Conservation (phyloP, 2,797 vertebrate species). For the Diplodus sargus region DNA sequence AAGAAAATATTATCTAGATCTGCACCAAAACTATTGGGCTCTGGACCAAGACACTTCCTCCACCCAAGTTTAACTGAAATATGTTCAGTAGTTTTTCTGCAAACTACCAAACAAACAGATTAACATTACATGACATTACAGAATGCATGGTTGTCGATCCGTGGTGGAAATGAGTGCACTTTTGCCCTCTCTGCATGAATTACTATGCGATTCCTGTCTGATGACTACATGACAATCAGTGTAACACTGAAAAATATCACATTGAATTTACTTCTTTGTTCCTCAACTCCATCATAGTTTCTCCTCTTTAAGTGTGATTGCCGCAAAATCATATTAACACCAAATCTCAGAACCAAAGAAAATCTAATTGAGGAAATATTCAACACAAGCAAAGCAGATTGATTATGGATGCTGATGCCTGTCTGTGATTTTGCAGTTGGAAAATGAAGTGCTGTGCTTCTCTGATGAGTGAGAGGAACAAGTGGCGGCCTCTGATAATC, state of each 20-base stretch:
- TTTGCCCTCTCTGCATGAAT: too few relatives aligned
- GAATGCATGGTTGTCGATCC: too few relatives aligned
- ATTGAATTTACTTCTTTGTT: slow-evolving; percentile 20
- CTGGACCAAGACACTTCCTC: too few relatives aligned
- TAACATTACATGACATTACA: too few relatives aligned
- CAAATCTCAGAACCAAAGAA: slow-evolving; percentile 35
- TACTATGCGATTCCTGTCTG: background rate
- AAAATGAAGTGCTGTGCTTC: slow-evolving; percentile 35
- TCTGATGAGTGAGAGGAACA: slow-evolving; percentile 50
- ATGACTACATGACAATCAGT: slow-evolving; percentile 20
- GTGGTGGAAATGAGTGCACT: too few relatives aligned
- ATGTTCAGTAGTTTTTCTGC: too few relatives aligned
- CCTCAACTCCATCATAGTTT: background rate
- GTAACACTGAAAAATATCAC: background rate
- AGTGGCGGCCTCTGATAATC: slow-evolving; percentile 27
- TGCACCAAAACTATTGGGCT: too few relatives aligned
- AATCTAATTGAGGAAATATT: slow-evolving; percentile 39
- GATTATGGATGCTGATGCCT: slow-evolving; percentile 40
- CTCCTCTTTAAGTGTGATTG: slow-evolving; percentile 6
- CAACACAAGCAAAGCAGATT: slow-evolving; percentile 32
- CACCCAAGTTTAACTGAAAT: too few relatives aligned
- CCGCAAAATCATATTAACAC: slow-evolving; percentile 12
- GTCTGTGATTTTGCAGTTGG: slow-evolving; percentile 41
- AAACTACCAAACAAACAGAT: too few relatives aligned
- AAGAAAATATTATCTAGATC: too few relatives aligned